phyloP scores from a whole-genome alignment of 2,888 invertebrate species.

The Rhyacophila evoluta region DNA sequence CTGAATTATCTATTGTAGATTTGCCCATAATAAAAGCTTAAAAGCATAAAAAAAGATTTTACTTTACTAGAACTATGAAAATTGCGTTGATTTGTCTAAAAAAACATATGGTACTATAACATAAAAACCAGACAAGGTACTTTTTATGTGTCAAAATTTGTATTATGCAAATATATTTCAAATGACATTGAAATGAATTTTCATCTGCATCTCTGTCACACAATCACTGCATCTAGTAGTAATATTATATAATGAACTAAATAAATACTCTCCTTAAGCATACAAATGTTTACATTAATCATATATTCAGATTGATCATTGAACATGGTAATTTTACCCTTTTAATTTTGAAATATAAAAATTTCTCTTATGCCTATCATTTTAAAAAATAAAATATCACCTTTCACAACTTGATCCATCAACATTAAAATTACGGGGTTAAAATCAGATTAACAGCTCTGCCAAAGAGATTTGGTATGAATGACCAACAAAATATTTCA shows the following conservation, averaged over 20 bases:
- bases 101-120: too few relatives aligned
- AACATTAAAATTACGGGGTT: background rate
- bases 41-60: too few relatives aligned
- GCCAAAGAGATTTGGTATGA: too few relatives aligned
- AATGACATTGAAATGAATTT: too few relatives aligned
- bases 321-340: background rate
- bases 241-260: background rate
- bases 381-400: constrained; percentile 20
- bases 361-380: background rate
- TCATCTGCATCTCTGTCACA: background rate
- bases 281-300: background rate
- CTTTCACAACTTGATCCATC: constrained; percentile 18
- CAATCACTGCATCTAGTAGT: background rate
- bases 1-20: too few relatives aligned
- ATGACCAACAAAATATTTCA: too few relatives aligned
- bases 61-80: too few relatives aligned
- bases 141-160: too few relatives aligned
- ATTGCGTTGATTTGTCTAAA: too few relatives aligned
- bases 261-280: background rate
- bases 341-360: constrained; percentile 23
- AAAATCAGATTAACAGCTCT: background rate
- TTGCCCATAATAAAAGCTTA: too few relatives aligned
- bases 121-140: too few relatives aligned
- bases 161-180: too few relatives aligned
- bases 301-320: constrained; percentile 4